Percentiles rank a stretch among this genome's conserved stretches.
Conservation (phyloP, 2,888 invertebrate species). For the Cylindroiulus punctatus region DNA sequence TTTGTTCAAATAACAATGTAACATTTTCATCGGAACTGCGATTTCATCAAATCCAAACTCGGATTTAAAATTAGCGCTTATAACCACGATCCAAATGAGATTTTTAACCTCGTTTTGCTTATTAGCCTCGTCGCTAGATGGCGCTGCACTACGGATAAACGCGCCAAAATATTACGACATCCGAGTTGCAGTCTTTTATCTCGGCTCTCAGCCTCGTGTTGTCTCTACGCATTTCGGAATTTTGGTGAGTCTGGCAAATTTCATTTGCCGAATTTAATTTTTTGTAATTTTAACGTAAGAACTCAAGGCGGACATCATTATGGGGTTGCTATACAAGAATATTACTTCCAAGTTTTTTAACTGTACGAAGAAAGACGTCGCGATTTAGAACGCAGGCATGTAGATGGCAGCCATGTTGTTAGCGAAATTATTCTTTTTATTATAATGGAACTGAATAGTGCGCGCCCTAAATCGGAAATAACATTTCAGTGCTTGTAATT, state of each 20-base stretch:
- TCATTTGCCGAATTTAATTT: neutral
- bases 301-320: neutral
- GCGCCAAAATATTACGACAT: constrained; percentile 49
- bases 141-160: neutral
- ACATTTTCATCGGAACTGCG: too few species aligned
- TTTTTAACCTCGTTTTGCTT: neutral
- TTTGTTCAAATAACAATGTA: too few species aligned
- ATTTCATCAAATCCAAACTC: neutral
- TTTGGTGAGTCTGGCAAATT: neutral
- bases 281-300: neutral
- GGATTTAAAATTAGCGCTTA: neutral
- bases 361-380: neutral
- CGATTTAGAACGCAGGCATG: constrained; percentile 10
- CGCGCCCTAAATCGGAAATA: neutral
- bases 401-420: constrained; percentile 43
- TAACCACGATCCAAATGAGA: too few species aligned
- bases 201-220: constrained; percentile 47
- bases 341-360: neutral
- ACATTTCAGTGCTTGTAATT: neutral
- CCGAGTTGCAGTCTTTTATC: constrained; percentile 49
- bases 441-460: neutral
- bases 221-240: constrained; percentile 24
- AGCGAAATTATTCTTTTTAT: neutral
- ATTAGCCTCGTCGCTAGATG: neutral
- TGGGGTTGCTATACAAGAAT: neutral